phyloP scores from a whole-genome alignment of 2,113 vertebrate genomes.

The Gobiocypris rarus region DNA sequence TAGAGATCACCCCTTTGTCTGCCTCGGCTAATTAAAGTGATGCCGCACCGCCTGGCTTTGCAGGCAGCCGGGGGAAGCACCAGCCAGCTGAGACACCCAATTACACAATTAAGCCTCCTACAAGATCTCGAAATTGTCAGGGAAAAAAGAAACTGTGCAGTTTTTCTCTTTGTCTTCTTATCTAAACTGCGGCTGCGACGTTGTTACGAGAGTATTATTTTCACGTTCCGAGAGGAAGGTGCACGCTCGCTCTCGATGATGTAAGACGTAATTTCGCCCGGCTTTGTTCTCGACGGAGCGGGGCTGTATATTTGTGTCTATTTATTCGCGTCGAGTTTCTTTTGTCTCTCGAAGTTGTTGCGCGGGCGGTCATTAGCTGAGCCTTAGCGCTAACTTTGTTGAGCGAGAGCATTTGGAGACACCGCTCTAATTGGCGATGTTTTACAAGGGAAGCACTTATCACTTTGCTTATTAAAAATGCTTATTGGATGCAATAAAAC shows the following conservation, averaged over 20 bases:
- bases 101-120: slow-evolving; percentile 54
- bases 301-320: slow-evolving; percentile 56
- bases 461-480: slow-evolving; percentile 72
- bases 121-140: slow-evolving; percentile 36
- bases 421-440: slow-evolving; percentile 65
- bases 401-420: slow-evolving; percentile 63
- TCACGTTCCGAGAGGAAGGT: slow-evolving; percentile 8
- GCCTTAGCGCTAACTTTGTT: slow-evolving; percentile 58
- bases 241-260: slow-evolving; percentile 24
- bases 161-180: slow-evolving; percentile 10
- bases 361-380: slow-evolving; percentile 62
- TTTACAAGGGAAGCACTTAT: slow-evolving; percentile 71
- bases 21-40: slow-evolving; percentile 58
- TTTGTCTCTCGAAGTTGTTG: slow-evolving; percentile 49
- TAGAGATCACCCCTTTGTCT: slow-evolving; percentile 52
- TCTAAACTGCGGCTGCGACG: neutral
- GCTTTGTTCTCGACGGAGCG: slow-evolving; percentile 47
- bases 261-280: slow-evolving; percentile 49
- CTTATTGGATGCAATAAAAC: slow-evolving; percentile 72
- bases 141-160: neutral
- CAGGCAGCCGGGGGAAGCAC: slow-evolving; percentile 32
- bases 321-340: slow-evolving; percentile 58
- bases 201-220: slow-evolving; percentile 36
- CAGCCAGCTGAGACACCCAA: slow-evolving; percentile 46
- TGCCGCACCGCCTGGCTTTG: slow-evolving; percentile 26